Conservation (phyloP, 1,140 invertebrate genomes). For the Heliothis subflexa region DNA sequence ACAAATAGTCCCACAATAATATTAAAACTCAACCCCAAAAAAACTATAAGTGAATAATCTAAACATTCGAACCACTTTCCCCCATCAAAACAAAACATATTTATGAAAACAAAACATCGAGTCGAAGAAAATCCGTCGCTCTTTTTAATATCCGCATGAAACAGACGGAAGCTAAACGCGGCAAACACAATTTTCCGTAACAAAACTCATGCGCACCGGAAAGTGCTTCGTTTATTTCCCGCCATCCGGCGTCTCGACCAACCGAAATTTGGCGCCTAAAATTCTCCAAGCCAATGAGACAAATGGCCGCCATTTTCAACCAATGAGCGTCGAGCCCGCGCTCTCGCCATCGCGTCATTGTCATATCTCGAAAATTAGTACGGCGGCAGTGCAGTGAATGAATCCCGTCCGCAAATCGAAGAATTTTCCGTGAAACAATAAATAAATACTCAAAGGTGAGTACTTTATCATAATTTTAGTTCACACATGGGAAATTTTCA, state of each 20-base stretch:
- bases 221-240: slow-evolving; percentile 80
- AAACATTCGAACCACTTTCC: background rate
- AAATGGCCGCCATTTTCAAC: slow-evolving; percentile 81
- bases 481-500: slow-evolving; percentile 20
- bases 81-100: background rate
- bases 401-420: slow-evolving; percentile 82
- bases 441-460: slow-evolving; percentile 73
- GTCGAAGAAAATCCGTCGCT: slow-evolving; percentile 54
- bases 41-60: background rate
- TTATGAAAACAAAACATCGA: slow-evolving; percentile 47
- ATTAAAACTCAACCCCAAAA: background rate
- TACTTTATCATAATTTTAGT: slow-evolving; percentile 35
- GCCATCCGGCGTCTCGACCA: slow-evolving; percentile 83
- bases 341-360: slow-evolving; percentile 83
- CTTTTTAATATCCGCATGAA: slow-evolving; percentile 50
- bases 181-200: slow-evolving; percentile 81
- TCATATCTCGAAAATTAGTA: slow-evolving; percentile 85
- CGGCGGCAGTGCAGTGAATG: slow-evolving; percentile 83
- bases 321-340: slow-evolving; percentile 79
- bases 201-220: slow-evolving; percentile 80
- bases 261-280: slow-evolving; percentile 86
- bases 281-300: slow-evolving; percentile 71
- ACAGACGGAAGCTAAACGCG: slow-evolving; percentile 72
- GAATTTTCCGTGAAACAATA: slow-evolving; percentile 77
- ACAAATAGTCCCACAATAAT: background rate